Base-by-base conservation (phyloP, 1,140 invertebrate genomes). In the Philopotamus ludificatus region DNA sequence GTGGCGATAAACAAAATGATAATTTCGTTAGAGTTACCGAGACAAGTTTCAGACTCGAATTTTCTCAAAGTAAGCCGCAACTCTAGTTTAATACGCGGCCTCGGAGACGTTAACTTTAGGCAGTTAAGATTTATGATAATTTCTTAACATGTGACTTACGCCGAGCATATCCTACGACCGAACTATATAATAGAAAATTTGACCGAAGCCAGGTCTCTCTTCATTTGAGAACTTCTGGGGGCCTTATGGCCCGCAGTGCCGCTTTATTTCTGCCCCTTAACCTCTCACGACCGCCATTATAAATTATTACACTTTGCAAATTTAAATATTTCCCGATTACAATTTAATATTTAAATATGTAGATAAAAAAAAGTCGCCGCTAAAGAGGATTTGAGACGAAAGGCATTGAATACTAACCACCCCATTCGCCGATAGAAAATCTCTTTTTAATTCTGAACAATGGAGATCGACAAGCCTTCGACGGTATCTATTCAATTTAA, bases 71-170 rank as follows among this genome's bases (percentile, higher is more conserved):
- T 57, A 57, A 57, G 28, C 54, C 54, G 54, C 54, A 57, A 25
- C 54, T 28, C 53, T 22, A 34, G 28, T n/a, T 3, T 60, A 49
- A 49, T 49, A 60, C 41, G 57, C 10, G 44, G 28, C 20, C 39
- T 26, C 53, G 20, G 25, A 60, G 57, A 60, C 57, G 57, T 60
- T 47, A 60, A 60, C 57, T 60, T 60, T 60, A 49, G 42, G 44
- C 57, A 60, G 42, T 60, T 60, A 66, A 62, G 68, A 70, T 70
- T 70, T 70, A 70, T 70, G 68, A 70, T 70, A 70, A 70, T 70
- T 70, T 70, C 68, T 66, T 64, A 64, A 64, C 65, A 64, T 70
- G 64, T 60, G 68, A 70, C 68, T 70, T 66, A 64, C 61, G 53
- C 61, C 25, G 7, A 26, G 59, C 50, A 65, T 45, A 69, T 59